Evolutionary conservation across 2,888 invertebrate species (phyloP), one percentile per base, ranked within the genome.

Genomic region (Agrochola lychnidis): DNA sequence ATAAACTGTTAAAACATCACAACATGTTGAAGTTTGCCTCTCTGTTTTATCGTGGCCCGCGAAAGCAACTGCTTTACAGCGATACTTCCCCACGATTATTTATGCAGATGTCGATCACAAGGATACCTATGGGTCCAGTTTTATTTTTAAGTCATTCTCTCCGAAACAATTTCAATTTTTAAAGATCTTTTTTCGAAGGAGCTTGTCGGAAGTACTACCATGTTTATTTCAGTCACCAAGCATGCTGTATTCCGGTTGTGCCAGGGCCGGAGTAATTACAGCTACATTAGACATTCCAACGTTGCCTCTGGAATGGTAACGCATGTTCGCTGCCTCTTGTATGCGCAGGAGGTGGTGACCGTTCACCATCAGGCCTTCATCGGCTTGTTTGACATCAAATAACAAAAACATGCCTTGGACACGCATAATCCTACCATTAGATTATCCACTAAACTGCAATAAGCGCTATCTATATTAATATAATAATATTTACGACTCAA

Each of bases 401-500:
- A 63, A 48, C 25, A 19, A 56, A 51, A 64, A n/a, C 19, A 40
- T 51, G 53, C 53, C 12, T 19, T 30, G 36, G n/a, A 62, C 19
- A 57, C 1, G 53, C 48, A 1, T 84, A 36, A 84, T 81, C 81
- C 85, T 6, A 36, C 59, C 63, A 77, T 70, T 71, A 83, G 66
- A 56, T 73, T 70, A 69, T 74, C 73, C 66, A 74, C 40, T 72
- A 66, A 78, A 72, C 66, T 69, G 36, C 64, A 87, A 84, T 88
- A 85, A 81, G 66, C 70, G 62, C 66, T 87, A 87, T 87, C 87
- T 78, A 62, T 73, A 75, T 89, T 86, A 87, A 84, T 68, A 87
- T 71, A 79, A 83, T 81, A 61, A 70, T 61, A 73, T 87, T 85
- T 87, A 87, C 57, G 69, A 62, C 85, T n/a, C 48, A 45, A 85